phyloP scores from a whole-genome alignment of 2,797 vertebrate genomes.

The Balearica regulorum region DNA sequence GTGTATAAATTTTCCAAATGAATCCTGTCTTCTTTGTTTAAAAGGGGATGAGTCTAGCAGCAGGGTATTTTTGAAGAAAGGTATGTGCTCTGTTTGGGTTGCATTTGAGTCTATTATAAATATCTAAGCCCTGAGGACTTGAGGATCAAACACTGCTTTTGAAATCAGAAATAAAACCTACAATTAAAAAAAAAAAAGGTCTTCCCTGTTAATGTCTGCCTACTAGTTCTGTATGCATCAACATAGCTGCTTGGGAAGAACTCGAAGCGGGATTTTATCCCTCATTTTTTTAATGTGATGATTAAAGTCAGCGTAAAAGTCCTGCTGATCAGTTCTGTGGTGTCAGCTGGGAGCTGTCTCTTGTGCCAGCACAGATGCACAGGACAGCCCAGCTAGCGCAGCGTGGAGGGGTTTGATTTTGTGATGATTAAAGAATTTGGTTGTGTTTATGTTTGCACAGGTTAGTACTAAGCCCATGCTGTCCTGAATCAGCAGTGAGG shows the following conservation, averaged over 20 bases:
- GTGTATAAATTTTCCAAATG: not conserved
- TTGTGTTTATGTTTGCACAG: slow-evolving; percentile 29
- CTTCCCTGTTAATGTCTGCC: not conserved
- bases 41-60: not conserved
- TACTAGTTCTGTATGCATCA: not conserved
- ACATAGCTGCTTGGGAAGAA: not conserved
- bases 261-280: not conserved
- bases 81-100: not conserved
- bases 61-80: not conserved
- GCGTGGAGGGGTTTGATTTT: not conserved
- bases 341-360: not conserved
- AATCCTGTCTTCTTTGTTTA: not conserved
- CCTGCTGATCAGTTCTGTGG: not conserved
- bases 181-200: not conserved
- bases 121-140: not conserved
- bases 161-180: slow-evolving; percentile 28
- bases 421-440: slow-evolving; percentile 9
- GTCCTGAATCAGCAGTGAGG: slow-evolving; percentile 8
- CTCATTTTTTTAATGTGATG: not conserved
- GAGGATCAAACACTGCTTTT: slow-evolving; percentile 30
- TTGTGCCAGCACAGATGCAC: not conserved
- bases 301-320: not conserved
- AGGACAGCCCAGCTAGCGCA: not conserved
- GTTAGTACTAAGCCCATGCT: not conserved
- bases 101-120: not conserved